Percentiles rank a stretch among this genome's conserved stretches.
phyloP scores from a whole-genome alignment of 2,888 invertebrate genomes.

The Watsonalla binaria region DNA sequence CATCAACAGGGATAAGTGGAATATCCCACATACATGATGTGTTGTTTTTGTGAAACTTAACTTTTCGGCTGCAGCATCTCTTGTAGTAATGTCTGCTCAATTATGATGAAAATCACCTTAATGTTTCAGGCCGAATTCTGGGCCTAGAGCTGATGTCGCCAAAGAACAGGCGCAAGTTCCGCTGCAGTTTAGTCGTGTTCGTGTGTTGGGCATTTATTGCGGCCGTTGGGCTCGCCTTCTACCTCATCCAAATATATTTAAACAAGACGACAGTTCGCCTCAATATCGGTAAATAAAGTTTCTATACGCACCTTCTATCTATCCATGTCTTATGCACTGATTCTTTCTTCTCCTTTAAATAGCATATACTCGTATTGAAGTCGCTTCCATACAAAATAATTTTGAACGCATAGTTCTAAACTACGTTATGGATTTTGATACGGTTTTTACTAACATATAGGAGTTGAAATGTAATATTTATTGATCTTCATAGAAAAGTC shows the following conservation, averaged over 20 bases:
- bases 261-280: conserved; percentile 35
- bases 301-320: background rate
- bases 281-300: conserved; percentile 51
- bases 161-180: conserved; percentile 42
- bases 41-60: too few relatives aligned
- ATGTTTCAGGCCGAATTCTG: conserved; percentile 63
- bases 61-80: background rate
- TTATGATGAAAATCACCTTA: conserved; percentile 7
- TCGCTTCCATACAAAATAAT: too few relatives aligned
- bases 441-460: too few relatives aligned
- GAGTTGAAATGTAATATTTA: too few relatives aligned
- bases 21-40: too few relatives aligned
- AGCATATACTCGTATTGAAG: too few relatives aligned
- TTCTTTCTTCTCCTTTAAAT: too few relatives aligned
- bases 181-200: conserved; percentile 67
- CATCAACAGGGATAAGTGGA: too few relatives aligned
- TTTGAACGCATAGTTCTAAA: too few relatives aligned
- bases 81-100: background rate
- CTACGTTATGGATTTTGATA: too few relatives aligned
- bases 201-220: conserved; percentile 65
- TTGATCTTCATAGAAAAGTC: too few relatives aligned
- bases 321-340: background rate
- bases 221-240: conserved; percentile 46
- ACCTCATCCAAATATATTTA: conserved; percentile 43
- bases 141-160: conserved; percentile 62